phyloP scores from a whole-genome alignment of 2,113 vertebrate species.

The Sylvicapra grimmia region DNA sequence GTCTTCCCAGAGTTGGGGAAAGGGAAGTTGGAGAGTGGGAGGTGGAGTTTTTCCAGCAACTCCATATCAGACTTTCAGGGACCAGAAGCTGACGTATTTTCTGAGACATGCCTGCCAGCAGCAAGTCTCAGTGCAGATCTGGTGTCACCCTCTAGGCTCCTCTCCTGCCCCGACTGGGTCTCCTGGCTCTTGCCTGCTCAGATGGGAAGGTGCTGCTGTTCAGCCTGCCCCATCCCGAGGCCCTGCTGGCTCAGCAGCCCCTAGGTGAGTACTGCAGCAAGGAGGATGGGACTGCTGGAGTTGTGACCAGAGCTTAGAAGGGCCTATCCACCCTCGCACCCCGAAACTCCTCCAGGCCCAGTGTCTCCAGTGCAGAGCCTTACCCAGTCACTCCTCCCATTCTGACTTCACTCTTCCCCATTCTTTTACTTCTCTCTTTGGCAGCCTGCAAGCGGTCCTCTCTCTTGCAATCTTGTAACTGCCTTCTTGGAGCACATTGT shows the following conservation, averaged over 20 bases:
- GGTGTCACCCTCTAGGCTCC: slow-evolving; percentile 77
- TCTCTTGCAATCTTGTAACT: not conserved
- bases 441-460: not conserved
- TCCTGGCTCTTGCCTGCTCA: slow-evolving; percentile 90
- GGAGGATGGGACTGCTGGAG: not conserved
- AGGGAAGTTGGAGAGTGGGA: not conserved
- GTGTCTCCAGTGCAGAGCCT: not conserved
- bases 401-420: not conserved
- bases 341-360: not conserved
- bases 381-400: not conserved
- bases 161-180: slow-evolving; percentile 89
- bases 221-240: slow-evolving; percentile 89
- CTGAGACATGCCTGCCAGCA: not conserved
- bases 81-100: not conserved
- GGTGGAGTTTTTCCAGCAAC: not conserved
- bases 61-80: not conserved
- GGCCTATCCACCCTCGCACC: not conserved
- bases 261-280: slow-evolving; percentile 70
- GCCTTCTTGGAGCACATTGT: not conserved
- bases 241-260: slow-evolving; percentile 75
- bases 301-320: not conserved
- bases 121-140: slow-evolving; percentile 12
- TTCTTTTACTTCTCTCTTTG: not conserved
- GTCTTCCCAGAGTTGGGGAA: not conserved
- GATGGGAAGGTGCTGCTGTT: slow-evolving; percentile 86